Conservation (phyloP, 2,888 invertebrate species). For the Diaphora mendica region DNA sequence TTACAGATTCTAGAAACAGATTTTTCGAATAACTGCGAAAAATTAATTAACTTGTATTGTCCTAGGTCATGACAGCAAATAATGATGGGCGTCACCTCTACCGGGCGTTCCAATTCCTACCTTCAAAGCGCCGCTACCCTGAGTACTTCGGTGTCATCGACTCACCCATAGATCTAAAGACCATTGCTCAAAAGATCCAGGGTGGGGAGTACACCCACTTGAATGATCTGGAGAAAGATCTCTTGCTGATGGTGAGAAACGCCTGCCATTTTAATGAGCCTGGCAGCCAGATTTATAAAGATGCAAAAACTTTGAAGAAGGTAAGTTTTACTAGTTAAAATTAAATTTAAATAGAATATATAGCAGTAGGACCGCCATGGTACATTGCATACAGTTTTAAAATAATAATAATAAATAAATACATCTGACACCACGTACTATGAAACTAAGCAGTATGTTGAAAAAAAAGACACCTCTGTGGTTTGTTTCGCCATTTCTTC, state of each 20-base stretch:
- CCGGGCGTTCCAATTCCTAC: slow-evolving; percentile 95
- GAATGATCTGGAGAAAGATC: slow-evolving; percentile 95
- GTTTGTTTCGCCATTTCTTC: no score
- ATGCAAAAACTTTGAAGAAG: slow-evolving; percentile 95
- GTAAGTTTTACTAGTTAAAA: slow-evolving; percentile 76
- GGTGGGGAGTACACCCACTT: slow-evolving; percentile 92
- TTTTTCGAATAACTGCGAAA: not conserved
- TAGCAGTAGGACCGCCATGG: no score
- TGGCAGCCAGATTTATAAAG: slow-evolving; percentile 98
- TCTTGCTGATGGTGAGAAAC: slow-evolving; percentile 96
- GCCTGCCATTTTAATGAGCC: slow-evolving; percentile 99
- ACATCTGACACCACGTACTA: no score
- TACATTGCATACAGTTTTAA: no score
- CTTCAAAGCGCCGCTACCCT: slow-evolving; percentile 96
- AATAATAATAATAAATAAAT: no score
- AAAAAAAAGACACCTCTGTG: no score
- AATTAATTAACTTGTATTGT: not conserved
- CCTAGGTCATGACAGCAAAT: slow-evolving; percentile 92
- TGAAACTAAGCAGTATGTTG: no score
- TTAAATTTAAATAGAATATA: not conserved
- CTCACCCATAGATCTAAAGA: slow-evolving; percentile 97
- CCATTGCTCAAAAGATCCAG: slow-evolving; percentile 96
- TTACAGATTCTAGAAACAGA: no score
- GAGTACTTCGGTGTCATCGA: slow-evolving; percentile 98
- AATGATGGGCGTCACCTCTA: slow-evolving; percentile 95